These are phyloP conservation scores for Tragelaphus scriptus DNA, from an alignment of 2,113 vertebrate species.

Conservation along the genomic window DNA sequence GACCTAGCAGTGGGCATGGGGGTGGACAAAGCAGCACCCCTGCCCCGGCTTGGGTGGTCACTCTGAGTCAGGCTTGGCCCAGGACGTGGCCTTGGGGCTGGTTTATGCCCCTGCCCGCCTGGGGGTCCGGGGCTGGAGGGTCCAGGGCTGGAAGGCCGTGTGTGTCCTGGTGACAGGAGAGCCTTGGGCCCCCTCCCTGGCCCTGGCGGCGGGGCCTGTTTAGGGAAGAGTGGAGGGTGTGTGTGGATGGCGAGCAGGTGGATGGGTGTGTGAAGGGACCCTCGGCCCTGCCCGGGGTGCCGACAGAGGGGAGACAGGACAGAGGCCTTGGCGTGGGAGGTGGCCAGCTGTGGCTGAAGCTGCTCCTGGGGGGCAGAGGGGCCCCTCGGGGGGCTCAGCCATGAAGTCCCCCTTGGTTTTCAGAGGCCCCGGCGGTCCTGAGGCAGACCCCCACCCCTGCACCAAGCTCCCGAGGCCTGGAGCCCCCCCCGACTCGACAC, in stretches of 20 bases:
- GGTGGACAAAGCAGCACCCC: rapidly evolving
- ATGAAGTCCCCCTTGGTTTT: neutral
- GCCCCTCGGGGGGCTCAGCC: neutral
- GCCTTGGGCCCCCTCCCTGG: rapidly evolving
- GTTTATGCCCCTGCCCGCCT: neutral
- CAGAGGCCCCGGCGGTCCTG: neutral
- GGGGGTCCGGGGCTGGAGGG: neutral
- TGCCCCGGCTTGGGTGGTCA: neutral
- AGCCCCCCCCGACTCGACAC: rapidly evolving
- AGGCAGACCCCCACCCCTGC: neutral
- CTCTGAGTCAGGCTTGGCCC: neutral
- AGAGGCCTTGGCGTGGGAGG: neutral
- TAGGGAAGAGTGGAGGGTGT: neutral
- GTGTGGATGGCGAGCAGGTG: neutral
- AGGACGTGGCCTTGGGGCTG: rapidly evolving
- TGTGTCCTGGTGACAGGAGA: neutral
- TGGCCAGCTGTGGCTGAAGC: neutral
- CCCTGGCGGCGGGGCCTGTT: neutral
- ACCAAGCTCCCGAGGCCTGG: neutral
- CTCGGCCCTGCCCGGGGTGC: neutral
- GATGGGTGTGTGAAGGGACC: neutral
- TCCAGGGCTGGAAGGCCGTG: neutral
- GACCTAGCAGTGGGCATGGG: neutral
- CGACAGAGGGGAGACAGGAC: neutral
- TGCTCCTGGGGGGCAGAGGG: neutral